A percentile compares a stretch with the other conserved stretches of the same genome.
Conservation (phyloP, 1,140 invertebrate species). For the Lepidurus packardi region DNA sequence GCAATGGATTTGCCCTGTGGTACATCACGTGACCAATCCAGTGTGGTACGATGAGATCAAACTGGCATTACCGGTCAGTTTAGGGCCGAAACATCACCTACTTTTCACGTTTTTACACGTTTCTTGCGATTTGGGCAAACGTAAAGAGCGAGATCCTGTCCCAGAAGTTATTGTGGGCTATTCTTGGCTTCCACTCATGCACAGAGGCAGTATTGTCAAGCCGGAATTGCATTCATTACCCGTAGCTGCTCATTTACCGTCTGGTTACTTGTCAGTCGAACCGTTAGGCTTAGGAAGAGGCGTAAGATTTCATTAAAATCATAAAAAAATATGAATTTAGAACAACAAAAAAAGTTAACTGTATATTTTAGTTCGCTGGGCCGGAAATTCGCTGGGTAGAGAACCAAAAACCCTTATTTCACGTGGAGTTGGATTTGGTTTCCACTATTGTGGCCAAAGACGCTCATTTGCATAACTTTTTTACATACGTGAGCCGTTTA, state of each 20-base stretch:
- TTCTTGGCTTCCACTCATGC: conserved; percentile 77
- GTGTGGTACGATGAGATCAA: conserved; percentile 87
- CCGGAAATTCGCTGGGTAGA: conserved; percentile 91
- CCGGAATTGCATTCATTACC: conserved; percentile 71
- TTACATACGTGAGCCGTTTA: conserved; percentile 48
- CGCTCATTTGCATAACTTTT: conserved; percentile 78
- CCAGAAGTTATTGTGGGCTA: conserved; percentile 85
- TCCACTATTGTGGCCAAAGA: conserved; percentile 83
- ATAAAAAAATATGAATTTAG: not conserved
- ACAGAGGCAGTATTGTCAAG: conserved; percentile 62
- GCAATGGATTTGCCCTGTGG: conserved; percentile 59
- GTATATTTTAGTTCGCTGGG: conserved; percentile 65
- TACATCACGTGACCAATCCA: conserved; percentile 74
- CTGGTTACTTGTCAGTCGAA: conserved; percentile 80
- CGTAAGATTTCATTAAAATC: conserved; percentile 51
- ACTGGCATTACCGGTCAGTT: conserved; percentile 68
- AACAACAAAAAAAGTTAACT: too few species aligned
- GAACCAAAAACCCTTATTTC: conserved; percentile 76
- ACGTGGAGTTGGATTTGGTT: conserved; percentile 69
- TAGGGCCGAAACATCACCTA: conserved; percentile 71
- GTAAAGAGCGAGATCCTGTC: conserved; percentile 64
- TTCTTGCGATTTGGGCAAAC: conserved; percentile 66
- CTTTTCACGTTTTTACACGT: conserved; percentile 86
- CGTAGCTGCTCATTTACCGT: conserved; percentile 75
- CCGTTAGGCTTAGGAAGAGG: conserved; percentile 82